Evolutionary conservation across 1,140 invertebrate species (phyloP).

Genomic region (Listronotus bonariensis): DNA sequence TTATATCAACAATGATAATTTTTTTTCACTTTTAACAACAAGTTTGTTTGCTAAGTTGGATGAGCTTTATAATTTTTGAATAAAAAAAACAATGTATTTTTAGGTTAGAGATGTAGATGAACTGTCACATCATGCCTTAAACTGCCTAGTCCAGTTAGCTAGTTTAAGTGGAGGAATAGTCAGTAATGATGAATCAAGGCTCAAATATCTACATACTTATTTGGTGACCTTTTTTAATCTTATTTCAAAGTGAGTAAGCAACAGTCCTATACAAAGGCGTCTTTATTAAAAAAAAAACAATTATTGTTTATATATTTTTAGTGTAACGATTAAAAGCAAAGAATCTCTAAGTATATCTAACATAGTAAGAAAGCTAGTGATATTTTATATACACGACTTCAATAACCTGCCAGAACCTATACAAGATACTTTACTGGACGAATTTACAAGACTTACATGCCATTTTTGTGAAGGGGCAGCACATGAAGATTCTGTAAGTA

Average conservation of each 20-base stretch:
- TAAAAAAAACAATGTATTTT: neutral
- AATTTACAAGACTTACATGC: constrained; percentile 75
- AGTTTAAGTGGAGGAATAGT: constrained; percentile 75
- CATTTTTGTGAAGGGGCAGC: constrained; percentile 73
- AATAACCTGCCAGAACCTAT: constrained; percentile 57
- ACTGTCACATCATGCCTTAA: constrained; percentile 75
- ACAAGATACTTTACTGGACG: constrained; percentile 60
- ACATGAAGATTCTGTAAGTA: constrained; percentile 72
- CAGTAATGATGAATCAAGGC: constrained; percentile 61
- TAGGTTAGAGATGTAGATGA: constrained; percentile 66
- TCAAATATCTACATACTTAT: constrained; percentile 74
- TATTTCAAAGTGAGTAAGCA: constrained; percentile 57
- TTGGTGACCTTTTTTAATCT: constrained; percentile 72
- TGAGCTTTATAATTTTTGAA: no score
- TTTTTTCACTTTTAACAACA: no score
- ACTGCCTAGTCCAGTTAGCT: constrained; percentile 80
- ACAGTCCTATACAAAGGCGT: no score
- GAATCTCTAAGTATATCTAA: constrained; percentile 70
- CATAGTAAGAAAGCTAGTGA: constrained; percentile 66
- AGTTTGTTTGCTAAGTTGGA: no score
- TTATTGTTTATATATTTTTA: constrained; percentile 37
- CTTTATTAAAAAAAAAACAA: no score
- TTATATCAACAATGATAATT: no score
- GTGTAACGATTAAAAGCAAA: constrained; percentile 66
- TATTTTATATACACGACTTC: constrained; percentile 67